Conservation (phyloP, 2,888 invertebrate species). For the Oegoconia quadripuncta region DNA sequence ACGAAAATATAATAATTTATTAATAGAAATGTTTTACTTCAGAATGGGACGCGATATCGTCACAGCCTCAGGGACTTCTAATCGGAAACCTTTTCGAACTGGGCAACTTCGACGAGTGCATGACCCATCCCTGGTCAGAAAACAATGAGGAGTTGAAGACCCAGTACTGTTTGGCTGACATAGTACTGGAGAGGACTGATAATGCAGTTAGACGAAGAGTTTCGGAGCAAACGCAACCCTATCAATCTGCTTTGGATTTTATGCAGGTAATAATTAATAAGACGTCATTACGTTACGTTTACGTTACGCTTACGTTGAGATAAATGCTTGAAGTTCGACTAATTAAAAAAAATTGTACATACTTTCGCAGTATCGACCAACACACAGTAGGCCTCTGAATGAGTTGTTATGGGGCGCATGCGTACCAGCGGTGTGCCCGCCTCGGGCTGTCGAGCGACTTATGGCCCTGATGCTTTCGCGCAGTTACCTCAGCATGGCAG, state of each 20-base stretch:
- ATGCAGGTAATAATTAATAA: slow-evolving; percentile 55
- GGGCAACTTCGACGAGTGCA: slow-evolving; percentile 81
- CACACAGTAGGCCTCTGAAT: slow-evolving; percentile 48
- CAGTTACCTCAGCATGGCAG: slow-evolving; percentile 60
- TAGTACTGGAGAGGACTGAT: slow-evolving; percentile 54
- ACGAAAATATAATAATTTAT: too few species aligned
- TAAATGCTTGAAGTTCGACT: too few species aligned
- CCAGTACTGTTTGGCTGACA: slow-evolving; percentile 74
- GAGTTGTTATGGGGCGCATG: slow-evolving; percentile 77
- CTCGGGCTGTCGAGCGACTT: slow-evolving; percentile 47
- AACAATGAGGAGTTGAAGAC: slow-evolving; percentile 48
- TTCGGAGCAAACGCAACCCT: slow-evolving; percentile 47
- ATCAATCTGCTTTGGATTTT: slow-evolving; percentile 63
- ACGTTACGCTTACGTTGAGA: too few species aligned
- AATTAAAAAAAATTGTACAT: too few species aligned
- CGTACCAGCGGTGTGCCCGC: slow-evolving; percentile 67
- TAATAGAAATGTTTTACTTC: too few species aligned
- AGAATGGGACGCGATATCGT: slow-evolving; percentile 83
- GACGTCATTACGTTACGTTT: too few species aligned
- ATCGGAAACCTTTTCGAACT: slow-evolving; percentile 78
- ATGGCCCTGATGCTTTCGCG: slow-evolving; percentile 49
- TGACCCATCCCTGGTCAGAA: slow-evolving; percentile 51
- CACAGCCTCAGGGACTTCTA: slow-evolving; percentile 75
- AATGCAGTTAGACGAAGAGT: slow-evolving; percentile 34
- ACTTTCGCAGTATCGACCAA: slow-evolving; percentile 50